A percentile compares a stretch with the other conserved stretches of the same genome.
Evolutionary conservation across 2,113 vertebrate genomes (phyloP).

Genomic region (Poeciliopsis occidentalis): DNA sequence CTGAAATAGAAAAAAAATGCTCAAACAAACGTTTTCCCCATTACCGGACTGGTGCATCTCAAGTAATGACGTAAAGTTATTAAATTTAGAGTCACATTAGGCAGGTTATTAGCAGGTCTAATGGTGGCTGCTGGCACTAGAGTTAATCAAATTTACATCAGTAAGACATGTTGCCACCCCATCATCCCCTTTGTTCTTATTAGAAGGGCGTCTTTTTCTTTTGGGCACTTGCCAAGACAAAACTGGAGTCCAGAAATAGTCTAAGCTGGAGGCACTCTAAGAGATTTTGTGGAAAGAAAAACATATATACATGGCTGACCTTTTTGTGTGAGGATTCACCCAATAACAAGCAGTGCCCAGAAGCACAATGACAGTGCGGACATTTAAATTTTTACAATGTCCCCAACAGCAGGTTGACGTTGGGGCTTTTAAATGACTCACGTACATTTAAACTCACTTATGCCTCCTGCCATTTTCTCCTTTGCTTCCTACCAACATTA

Average conservation of each 20-base stretch:
- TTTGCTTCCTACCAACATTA: conserved; percentile 7
- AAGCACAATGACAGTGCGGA: conserved; percentile 46
- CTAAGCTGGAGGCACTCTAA: conserved; percentile 32
- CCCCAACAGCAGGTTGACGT: conserved; percentile 18
- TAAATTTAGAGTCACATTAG: neutral
- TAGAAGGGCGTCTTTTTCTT: conserved; percentile 60
- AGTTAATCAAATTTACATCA: conserved; percentile 16
- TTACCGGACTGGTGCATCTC: neutral
- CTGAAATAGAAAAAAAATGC: neutral
- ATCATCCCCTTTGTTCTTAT: conserved; percentile 31
- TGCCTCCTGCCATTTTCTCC: neutral
- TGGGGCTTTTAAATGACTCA: conserved; percentile 22
- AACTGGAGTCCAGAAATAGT: conserved; percentile 62
- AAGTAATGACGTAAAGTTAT: neutral
- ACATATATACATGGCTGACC: conserved; percentile 44
- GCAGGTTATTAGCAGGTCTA: conserved; percentile 9
- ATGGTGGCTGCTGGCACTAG: conserved; percentile 21
- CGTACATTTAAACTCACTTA: neutral
- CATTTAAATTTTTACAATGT: conserved; percentile 38
- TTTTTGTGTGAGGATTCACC: conserved; percentile 47
- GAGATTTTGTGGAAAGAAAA: conserved; percentile 21
- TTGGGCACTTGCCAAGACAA: conserved; percentile 61
- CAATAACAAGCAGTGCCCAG: conserved; percentile 42
- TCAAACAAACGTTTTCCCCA: neutral
- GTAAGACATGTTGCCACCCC: conserved; percentile 38